Evolutionary conservation across 1,140 invertebrate genomes (phyloP).

Genomic region (Coelopa frigida): DNA sequence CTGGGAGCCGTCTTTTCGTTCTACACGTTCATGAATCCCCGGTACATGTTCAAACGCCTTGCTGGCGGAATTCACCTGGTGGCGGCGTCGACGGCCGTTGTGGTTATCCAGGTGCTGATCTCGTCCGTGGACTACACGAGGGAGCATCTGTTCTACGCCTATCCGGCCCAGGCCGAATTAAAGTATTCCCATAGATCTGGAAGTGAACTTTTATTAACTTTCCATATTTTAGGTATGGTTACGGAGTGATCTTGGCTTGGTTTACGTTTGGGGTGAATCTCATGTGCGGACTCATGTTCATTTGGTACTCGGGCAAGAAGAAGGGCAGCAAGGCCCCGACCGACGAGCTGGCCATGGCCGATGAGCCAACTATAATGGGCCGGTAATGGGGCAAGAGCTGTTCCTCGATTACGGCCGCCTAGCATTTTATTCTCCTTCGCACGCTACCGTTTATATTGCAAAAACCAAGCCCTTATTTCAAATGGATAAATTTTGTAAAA

Average conservation of each 20-base stretch:
- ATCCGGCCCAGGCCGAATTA: slow-evolving; percentile 59
- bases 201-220: neutral
- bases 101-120: slow-evolving; percentile 72
- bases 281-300: slow-evolving; percentile 61
- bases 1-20: slow-evolving; percentile 76
- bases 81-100: slow-evolving; percentile 63
- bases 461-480: no score
- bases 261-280: slow-evolving; percentile 67
- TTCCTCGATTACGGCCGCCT: no score
- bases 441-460: no score
- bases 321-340: slow-evolving; percentile 73
- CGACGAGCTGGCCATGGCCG: slow-evolving; percentile 72
- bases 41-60: slow-evolving; percentile 84
- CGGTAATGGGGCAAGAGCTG: slow-evolving; percentile 55
- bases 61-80: slow-evolving; percentile 80
- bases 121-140: slow-evolving; percentile 65
- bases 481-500: no score
- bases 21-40: slow-evolving; percentile 76
- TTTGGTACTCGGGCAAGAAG: slow-evolving; percentile 73
- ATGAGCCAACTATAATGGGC: slow-evolving; percentile 76
- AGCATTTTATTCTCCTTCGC: no score
- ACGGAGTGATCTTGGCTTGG: slow-evolving; percentile 73
- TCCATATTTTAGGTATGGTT: slow-evolving; percentile 52
- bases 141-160: slow-evolving; percentile 56
- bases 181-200: slow-evolving; percentile 36